Percentiles rank a stretch among this genome's conserved stretches.
Evolutionary conservation across 2,797 vertebrate genomes (phyloP).

Genomic region (Cyprinodon diabolis): DNA sequence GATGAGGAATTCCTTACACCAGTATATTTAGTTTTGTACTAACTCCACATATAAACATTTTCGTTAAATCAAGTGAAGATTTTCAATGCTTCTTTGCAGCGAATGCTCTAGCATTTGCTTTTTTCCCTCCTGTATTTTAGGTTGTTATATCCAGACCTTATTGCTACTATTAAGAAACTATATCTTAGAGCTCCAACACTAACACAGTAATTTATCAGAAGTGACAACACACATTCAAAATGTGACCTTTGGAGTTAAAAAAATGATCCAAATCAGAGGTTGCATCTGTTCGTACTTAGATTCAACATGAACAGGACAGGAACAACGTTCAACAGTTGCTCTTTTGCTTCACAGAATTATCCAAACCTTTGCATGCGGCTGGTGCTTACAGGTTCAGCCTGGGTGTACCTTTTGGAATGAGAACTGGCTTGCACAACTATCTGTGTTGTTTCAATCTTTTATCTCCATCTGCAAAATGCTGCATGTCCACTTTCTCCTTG

Average conservation of each 20-base stretch:
- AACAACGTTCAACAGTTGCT: background rate
- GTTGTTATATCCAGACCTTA: background rate
- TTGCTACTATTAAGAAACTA: background rate
- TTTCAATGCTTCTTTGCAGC: background rate
- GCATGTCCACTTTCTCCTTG: constrained; percentile 2
- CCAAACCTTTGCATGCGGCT: constrained; percentile 27
- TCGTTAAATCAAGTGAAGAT: background rate
- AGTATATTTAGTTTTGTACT: background rate
- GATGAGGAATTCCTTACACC: background rate
- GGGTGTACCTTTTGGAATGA: constrained; percentile 15
- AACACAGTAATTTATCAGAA: background rate
- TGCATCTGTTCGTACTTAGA: background rate
- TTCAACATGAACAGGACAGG: background rate
- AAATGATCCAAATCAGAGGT: background rate
- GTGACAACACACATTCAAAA: background rate
- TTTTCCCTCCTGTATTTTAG: background rate
- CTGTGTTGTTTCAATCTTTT: constrained; percentile 13
- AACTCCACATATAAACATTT: background rate
- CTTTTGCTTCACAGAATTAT: background rate
- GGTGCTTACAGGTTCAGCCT: constrained; percentile 17
- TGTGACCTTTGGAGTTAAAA: background rate
- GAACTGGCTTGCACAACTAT: background rate
- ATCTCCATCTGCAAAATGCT: constrained; percentile 2
- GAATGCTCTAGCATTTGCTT: background rate
- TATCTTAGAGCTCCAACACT: background rate